These are phyloP conservation scores for Amphiprion ocellaris DNA, from an alignment of 2,113 vertebrate genomes.

Conservation along the genomic window DNA sequence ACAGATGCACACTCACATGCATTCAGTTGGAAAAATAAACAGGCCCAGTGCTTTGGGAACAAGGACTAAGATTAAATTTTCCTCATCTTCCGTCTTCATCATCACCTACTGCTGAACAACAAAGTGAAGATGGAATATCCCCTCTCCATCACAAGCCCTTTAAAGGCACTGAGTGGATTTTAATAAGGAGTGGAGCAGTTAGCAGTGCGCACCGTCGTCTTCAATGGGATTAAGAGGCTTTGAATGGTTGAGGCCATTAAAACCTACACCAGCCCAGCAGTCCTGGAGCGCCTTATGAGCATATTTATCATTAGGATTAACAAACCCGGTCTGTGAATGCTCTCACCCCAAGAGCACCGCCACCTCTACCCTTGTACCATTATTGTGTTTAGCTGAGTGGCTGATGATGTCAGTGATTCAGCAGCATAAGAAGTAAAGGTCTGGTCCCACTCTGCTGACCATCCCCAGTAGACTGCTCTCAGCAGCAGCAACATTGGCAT, in stretches of 20 bases:
- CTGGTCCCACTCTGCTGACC: slow-evolving; percentile 50
- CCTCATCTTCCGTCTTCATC: slow-evolving; percentile 30
- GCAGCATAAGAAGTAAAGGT: slow-evolving; percentile 54
- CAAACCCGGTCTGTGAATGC: slow-evolving; percentile 63
- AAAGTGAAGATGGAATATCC: slow-evolving; percentile 59
- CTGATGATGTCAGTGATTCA: slow-evolving; percentile 70
- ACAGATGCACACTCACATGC: slow-evolving; percentile 6
- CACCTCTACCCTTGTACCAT: slow-evolving; percentile 62
- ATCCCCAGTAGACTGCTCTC: slow-evolving; percentile 45
- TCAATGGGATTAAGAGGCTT: slow-evolving; percentile 84
- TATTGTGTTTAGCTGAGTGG: slow-evolving; percentile 75
- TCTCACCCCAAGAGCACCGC: slow-evolving; percentile 59
- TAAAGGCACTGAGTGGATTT: slow-evolving; percentile 79
- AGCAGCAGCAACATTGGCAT: slow-evolving; percentile 54
- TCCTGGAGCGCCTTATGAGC: slow-evolving; percentile 75
- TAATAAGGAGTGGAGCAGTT: slow-evolving; percentile 80
- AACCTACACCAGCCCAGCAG: slow-evolving; percentile 69
- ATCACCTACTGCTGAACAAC: slow-evolving; percentile 48
- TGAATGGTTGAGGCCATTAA: slow-evolving; percentile 83
- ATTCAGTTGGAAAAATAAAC: slow-evolving; percentile 31
- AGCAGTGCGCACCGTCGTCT: slow-evolving; percentile 71
- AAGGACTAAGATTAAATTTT: slow-evolving; percentile 8
- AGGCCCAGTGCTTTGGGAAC: neutral
- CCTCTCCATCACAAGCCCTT: slow-evolving; percentile 64
- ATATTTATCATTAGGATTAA: slow-evolving; percentile 84